phyloP scores from a whole-genome alignment of 2,888 invertebrate genomes.

The Dermolepida albohirtum region DNA sequence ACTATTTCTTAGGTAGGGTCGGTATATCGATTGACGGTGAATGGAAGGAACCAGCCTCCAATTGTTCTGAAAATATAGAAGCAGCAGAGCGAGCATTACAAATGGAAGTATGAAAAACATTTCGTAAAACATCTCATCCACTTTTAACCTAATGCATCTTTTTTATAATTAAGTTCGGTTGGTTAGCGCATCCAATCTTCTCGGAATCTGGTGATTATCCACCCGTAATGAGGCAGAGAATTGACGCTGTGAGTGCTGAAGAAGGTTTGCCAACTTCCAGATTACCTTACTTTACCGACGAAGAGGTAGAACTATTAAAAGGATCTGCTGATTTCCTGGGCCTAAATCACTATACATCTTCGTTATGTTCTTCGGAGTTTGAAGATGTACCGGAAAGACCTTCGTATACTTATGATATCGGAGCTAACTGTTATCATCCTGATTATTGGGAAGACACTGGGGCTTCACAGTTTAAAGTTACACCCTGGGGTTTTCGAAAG shows the following conservation, averaged over 20 bases:
- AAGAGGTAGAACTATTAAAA: constrained; percentile 70
- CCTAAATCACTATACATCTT: constrained; percentile 23
- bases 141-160: constrained; percentile 62
- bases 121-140: background rate
- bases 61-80: constrained; percentile 68
- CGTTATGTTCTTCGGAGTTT: constrained; percentile 39
- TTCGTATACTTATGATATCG: constrained; percentile 63
- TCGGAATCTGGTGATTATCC: constrained; percentile 74
- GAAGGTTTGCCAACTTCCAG: constrained; percentile 72
- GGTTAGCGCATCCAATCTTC: constrained; percentile 77
- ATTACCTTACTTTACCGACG: constrained; percentile 70
- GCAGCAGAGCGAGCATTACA: constrained; percentile 71
- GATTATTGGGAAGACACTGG: constrained; percentile 25
- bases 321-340: constrained; percentile 76
- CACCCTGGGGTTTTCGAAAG: constrained; percentile 75
- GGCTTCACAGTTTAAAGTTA: constrained; percentile 55
- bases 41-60: constrained; percentile 72
- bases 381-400: constrained; percentile 60
- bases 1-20: constrained; percentile 66
- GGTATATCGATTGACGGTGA: constrained; percentile 72
- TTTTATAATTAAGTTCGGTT: constrained; percentile 72
- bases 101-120: constrained; percentile 66
- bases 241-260: constrained; percentile 69
- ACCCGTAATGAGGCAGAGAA: constrained; percentile 70
- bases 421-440: constrained; percentile 3